A percentile compares a stretch with the other conserved stretches of the same genome.
Conservation (phyloP, 2,113 vertebrate species). For the Thinocorus orbignyianus region DNA sequence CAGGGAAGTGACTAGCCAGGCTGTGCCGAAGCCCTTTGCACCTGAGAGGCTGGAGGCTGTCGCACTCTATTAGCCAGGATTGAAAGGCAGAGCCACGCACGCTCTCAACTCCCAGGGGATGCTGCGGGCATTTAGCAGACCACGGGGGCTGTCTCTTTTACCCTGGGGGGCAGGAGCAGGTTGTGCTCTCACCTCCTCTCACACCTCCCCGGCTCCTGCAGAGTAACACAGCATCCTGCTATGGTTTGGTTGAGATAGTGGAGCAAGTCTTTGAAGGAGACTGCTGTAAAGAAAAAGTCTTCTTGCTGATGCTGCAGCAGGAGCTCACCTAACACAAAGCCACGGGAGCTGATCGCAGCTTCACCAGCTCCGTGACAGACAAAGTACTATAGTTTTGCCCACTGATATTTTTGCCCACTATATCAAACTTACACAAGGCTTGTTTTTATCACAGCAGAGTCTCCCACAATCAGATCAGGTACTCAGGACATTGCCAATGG, state of each 20-base stretch:
- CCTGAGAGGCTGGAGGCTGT: neutral
- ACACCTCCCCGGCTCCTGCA: neutral
- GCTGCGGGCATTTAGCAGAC: neutral
- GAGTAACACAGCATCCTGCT: fast-evolving
- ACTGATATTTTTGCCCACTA: too few relatives aligned
- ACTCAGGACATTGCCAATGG: neutral
- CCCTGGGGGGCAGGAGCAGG: neutral
- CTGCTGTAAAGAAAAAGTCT: neutral
- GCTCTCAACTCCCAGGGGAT: neutral
- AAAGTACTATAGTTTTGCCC: neutral
- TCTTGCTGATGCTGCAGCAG: neutral
- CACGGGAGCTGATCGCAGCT: neutral
- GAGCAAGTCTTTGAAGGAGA: neutral
- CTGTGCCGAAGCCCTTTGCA: neutral
- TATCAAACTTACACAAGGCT: neutral
- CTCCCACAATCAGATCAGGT: neutral
- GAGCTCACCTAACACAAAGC: neutral
- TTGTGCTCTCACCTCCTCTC: neutral
- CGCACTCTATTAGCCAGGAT: fast-evolving
- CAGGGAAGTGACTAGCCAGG: neutral
- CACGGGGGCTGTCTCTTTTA: fast-evolving
- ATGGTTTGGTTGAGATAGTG: neutral
- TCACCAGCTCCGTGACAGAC: neutral
- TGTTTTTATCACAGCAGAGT: neutral
- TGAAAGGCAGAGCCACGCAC: neutral